Evolutionary conservation across 2,797 vertebrate species (phyloP).

Genomic region (Pangasius djambal): DNA sequence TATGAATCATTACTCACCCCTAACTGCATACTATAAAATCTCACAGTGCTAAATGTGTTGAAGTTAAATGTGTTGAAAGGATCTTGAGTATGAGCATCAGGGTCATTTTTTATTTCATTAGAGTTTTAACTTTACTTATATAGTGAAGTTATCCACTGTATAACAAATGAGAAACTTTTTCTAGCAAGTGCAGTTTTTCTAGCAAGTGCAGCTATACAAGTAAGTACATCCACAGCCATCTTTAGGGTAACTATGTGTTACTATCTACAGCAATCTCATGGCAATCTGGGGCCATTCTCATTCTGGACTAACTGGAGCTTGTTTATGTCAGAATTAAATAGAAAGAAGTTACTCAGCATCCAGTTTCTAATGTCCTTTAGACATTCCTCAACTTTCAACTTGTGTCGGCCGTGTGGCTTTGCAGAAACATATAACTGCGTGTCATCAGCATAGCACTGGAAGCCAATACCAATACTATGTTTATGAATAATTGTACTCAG

Average conservation of each 20-base stretch:
- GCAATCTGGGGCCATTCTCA: neutral
- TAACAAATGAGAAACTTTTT: neutral
- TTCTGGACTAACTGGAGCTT: no score
- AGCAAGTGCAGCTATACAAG: neutral
- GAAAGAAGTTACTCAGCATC: no score
- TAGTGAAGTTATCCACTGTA: neutral
- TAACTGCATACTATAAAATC: neutral
- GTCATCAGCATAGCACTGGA: no score
- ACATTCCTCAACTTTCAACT: no score
- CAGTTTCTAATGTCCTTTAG: no score
- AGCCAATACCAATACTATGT: no score
- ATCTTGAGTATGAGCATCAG: neutral
- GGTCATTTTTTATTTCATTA: neutral
- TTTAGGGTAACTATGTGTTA: neutral
- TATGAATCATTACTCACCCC: neutral
- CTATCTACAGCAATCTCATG: neutral
- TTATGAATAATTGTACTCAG: no score
- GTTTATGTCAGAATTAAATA: no score
- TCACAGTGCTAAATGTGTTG: neutral
- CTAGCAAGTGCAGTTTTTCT: neutral
- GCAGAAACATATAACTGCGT: no score
- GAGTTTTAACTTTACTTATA: neutral
- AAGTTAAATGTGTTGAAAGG: no score
- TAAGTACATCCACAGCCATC: neutral
- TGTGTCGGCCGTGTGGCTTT: no score